These are phyloP conservation scores for Mesocricetus auratus DNA, from an alignment of 2,113 vertebrate genomes.

Conservation along the genomic window DNA sequence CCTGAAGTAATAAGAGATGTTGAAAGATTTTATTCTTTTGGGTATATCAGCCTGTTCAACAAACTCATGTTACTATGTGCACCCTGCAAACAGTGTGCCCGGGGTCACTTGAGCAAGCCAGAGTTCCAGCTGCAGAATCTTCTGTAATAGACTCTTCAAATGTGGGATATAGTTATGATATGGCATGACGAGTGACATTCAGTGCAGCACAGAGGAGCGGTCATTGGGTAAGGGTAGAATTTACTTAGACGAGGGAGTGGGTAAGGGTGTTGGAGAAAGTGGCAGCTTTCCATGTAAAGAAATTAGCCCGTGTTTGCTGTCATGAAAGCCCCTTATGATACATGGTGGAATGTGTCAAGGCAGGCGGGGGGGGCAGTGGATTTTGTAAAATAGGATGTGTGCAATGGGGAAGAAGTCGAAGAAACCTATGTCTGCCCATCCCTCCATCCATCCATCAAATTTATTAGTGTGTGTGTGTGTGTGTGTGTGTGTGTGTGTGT, in stretches of 20 bases:
- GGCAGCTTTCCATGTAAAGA: not conserved
- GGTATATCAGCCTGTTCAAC: not conserved
- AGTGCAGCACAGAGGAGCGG: not conserved
- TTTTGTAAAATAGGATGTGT: constrained; percentile 4
- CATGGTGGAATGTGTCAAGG: not conserved
- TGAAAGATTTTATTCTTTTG: constrained; percentile 39
- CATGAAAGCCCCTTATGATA: not conserved
- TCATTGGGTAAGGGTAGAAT: not conserved
- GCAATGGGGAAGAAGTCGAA: not conserved
- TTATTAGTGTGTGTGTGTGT: not conserved
- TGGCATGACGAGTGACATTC: not conserved
- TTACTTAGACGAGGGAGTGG: not conserved
- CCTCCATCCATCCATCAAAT: too few relatives aligned
- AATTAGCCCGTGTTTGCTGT: not conserved
- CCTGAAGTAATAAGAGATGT: constrained; percentile 29
- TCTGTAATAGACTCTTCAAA: not conserved
- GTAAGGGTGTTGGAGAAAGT: not conserved
- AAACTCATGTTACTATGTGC: not conserved
- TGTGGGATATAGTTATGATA: not conserved
- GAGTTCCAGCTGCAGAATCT: not conserved
- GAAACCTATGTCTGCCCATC: not conserved
- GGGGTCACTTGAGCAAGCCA: not conserved
- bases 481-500: not conserved
- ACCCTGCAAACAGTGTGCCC: not conserved
- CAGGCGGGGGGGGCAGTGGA: not conserved